Evolutionary conservation across 1,140 invertebrate genomes (phyloP), one percentile per base, ranked within the genome.

Genomic region (Tetramorium alpestre): DNA sequence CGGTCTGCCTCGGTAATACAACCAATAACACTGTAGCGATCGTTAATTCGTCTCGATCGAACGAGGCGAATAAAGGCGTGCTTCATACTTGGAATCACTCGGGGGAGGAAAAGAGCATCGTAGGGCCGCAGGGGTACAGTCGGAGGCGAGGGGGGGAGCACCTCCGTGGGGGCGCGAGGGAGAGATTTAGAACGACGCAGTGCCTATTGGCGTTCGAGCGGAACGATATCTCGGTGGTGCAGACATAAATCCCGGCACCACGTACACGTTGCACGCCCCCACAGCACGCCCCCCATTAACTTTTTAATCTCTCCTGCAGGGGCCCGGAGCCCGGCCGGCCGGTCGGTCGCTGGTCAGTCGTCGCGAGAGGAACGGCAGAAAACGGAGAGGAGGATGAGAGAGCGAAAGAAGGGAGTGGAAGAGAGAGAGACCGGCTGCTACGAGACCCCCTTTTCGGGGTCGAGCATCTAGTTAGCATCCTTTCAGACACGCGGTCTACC

Each of bases 191-290:
- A 93, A 91, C 81, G 85, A 89, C 75, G 51, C 67, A 86, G 87
- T 92, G 90, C 91, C 88, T 92, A 93, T 93, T 93, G 92, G 92
- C 92, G 92, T 91, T 89, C 86, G 88, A 89, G 75, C 81, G 91
- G 88, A 93, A 93, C 92, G 89, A 93, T 93, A 93, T 92, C 92
- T 90, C 88, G 92, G 90, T 93, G 93, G 92, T 93, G 91, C 92
- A 90, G 92, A 93, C 93, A 94, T 94, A 94, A 94, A 94, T 94
- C 91, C 92, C 90, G 90, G 93, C 93, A 94, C 93, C 93, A 92
- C 92, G 91, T 93, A 93, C 92, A 92, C 92, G 90, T 91, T 91
- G 91, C 89, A 93, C 93, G 92, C 93, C 92, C 92, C 93, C 93
- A 93, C 92, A 93, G 88, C 92, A 93, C 93, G 93, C 93, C 92